Base-by-base conservation (phyloP, 2,113 vertebrate species). In the Promerops cafer region DNA sequence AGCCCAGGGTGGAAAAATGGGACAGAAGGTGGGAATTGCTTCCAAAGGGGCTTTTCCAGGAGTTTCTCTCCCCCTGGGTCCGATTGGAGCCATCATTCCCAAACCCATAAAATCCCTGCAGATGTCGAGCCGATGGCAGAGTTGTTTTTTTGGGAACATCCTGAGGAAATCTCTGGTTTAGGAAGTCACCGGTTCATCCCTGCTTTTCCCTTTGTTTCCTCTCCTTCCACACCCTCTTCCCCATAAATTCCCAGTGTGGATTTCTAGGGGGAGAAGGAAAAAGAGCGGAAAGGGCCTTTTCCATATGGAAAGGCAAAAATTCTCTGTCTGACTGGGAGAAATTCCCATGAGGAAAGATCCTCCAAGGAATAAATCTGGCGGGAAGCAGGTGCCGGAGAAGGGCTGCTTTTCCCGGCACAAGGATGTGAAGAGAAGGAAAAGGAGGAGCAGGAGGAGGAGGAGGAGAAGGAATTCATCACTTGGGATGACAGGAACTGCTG, bases 101-200 rank as follows among this genome's bases (percentile, higher is more conserved):
- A 80, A 77, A 77, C 75, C 60, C 45, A 93, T 92, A 90, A 95
- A 96, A 79, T 9, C 31, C 37, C 71, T 74, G 94, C 94, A 95
- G 94, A 88, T 94, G 92, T 72, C 49, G 4, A 85, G 85, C 20
- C 0, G 0, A 26, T 0, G 0, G 74, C 61, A 49, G 77, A 47
- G 16, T 1, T 0, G 18, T 40, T 89, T 81, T 77, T 86, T 83
- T 28, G 2, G 72, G 52, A 78, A 31, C 66, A 76, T 24, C 75
- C 63, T 13, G 45, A 72, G 10, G 37, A 88, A 93, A 66, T 54
- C 72, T 30, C 40, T 0, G 1, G 9, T 56, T 85, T 76, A 54
- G 66, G n/a, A 95, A 90, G 71, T 7, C 50, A 76, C 7, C 5
- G 2, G 14, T 44, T 77, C 1, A 0, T 8, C 31, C 53, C 22